Base-by-base conservation (phyloP, 2,888 invertebrate genomes). In the Creontiades dilutus region DNA sequence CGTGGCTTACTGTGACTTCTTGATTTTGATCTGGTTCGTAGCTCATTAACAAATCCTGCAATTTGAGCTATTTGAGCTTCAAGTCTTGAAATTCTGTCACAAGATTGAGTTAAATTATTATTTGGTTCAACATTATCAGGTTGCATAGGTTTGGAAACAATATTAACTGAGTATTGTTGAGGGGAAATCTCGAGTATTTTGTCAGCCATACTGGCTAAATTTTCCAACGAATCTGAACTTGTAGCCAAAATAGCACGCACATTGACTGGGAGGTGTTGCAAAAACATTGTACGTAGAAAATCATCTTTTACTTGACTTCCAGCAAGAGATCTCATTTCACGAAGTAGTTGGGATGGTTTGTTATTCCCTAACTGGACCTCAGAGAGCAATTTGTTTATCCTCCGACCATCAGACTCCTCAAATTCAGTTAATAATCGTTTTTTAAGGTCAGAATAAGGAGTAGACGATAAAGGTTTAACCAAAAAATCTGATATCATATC, bases 211-310 rank as follows among this genome's bases (percentile, higher is more conserved):
- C 0, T 14, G 9, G 87, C 87, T 12, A 87, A 0, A 0, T 87
- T 16, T 27, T 87, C 87, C 12, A 87, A n/a, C 0, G 87, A 78
- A 28, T 87, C 87, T n/a, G 7, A 12, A 76, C 48, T 47, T 12
- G 87, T 48, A 0, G 76, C 87, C 5, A 87, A 48, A 87, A 87
- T 87, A 11, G 87, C 13, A 11, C 78, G 87, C 0, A 87, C 46
- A 19, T 76, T 28, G n/a, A 48, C 52, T 12, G 87, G 87, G 9
- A 87, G 1, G 16, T 47, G 87, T 76, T 87, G 47, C 2, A 87
- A n/a, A 52, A 87, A 87, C 87, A 87, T 76, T 13, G 87, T 87
- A 19, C 52, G 12, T n/a, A 87, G 23, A 75, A 87, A 87, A 19
- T 87, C 87, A 19, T 87, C 87, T 11, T 68, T 11, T 1, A 87